phyloP scores from a whole-genome alignment of 2,888 invertebrate species.

The Frankliniella intonsa region DNA sequence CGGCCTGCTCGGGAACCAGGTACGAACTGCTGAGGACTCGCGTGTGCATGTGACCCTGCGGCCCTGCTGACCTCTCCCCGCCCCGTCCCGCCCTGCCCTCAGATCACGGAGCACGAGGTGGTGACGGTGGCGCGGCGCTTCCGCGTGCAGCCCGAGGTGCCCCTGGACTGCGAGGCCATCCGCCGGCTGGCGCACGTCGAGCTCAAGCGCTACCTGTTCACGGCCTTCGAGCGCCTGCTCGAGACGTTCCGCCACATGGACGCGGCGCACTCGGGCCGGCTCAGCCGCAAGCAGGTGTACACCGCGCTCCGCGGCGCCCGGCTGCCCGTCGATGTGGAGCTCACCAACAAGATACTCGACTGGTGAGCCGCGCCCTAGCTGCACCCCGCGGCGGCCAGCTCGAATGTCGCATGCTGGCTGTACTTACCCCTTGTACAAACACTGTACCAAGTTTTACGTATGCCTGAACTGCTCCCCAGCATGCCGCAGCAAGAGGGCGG shows the following conservation, averaged over 20 bases:
- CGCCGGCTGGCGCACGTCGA: conserved; percentile 68
- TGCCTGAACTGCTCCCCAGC: conserved; percentile 44
- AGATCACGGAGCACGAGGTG: conserved; percentile 74
- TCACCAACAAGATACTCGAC: conserved; percentile 64
- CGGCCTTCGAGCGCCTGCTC: conserved; percentile 58
- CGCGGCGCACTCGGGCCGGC: conserved; percentile 53
- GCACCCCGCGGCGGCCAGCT: conserved; percentile 35
- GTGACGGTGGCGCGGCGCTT: conserved; percentile 68
- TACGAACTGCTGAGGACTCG: neutral
- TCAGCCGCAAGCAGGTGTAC: conserved; percentile 57
- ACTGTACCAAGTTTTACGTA: neutral
- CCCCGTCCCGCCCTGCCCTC: neutral
- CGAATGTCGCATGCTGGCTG: neutral
- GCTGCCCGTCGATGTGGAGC: conserved; percentile 61
- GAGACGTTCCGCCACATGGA: conserved; percentile 59
- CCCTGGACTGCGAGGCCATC: conserved; percentile 44
- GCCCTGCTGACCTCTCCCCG: neutral
- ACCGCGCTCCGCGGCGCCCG: conserved; percentile 64
- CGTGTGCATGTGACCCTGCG: no score
- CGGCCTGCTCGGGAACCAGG: neutral
- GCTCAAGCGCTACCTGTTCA: conserved; percentile 67
- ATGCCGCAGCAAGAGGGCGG: conserved; percentile 61
- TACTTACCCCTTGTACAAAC: neutral
- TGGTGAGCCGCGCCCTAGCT: conserved; percentile 54
- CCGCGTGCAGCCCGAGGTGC: conserved; percentile 56